phyloP scores from a whole-genome alignment of 2,797 vertebrate species.

The Chelon labrosus region DNA sequence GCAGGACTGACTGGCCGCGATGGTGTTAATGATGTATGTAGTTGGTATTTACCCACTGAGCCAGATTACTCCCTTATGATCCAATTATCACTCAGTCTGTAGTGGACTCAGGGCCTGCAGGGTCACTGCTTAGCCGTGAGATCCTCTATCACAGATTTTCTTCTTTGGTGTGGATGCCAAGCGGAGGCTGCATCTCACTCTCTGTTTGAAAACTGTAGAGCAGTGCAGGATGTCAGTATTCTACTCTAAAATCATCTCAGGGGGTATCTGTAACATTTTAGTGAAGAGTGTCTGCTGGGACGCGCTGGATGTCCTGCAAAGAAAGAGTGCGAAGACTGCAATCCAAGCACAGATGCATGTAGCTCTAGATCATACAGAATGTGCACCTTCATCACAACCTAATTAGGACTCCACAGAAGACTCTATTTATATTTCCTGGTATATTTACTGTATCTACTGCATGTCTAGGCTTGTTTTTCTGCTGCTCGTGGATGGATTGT shows the following conservation, averaged over 20 bases:
- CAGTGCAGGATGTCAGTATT: not conserved
- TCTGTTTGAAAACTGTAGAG: constrained; percentile 26
- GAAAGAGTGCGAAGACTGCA: not conserved
- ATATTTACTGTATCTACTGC: constrained; percentile 7
- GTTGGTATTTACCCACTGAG: constrained; percentile 72
- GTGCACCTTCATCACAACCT: not conserved
- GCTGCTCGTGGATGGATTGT: constrained; percentile 1
- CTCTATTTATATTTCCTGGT: not conserved
- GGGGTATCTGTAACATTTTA: constrained; percentile 18
- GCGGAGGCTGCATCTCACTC: constrained; percentile 12
- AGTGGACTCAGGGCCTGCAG: constrained; percentile 56
- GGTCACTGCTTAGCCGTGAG: constrained; percentile 56
- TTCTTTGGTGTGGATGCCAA: constrained; percentile 32
- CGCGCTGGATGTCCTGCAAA: constrained; percentile 4
- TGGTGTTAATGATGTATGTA: constrained; percentile 68
- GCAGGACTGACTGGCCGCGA: constrained; percentile 43
- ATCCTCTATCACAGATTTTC: constrained; percentile 52
- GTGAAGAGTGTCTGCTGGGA: constrained; percentile 1
- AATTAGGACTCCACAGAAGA: not conserved
- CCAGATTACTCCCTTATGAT: constrained; percentile 75
- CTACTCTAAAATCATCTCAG: constrained; percentile 10
- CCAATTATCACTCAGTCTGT: constrained; percentile 67
- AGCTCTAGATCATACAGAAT: not conserved
- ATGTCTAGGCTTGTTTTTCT: not conserved
- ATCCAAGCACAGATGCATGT: not conserved